Evolutionary conservation across 2,797 vertebrate species (phyloP).

Genomic region (Enteromius radiatus): DNA sequence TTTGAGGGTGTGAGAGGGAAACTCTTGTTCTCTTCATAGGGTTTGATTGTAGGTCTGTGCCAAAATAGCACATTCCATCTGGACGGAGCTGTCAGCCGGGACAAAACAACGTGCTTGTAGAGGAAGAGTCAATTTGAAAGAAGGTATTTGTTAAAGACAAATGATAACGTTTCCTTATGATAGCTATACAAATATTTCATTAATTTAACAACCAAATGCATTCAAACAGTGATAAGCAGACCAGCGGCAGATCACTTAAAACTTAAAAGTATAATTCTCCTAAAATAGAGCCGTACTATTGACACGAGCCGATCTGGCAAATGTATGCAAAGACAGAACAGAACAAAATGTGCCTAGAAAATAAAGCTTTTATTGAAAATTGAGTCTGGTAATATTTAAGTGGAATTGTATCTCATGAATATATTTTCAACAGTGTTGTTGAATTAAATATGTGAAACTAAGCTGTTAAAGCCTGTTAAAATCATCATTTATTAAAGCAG

Average conservation of each 20-base stretch:
- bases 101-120: constrained; percentile 28
- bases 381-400: background rate
- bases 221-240: background rate
- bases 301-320: background rate
- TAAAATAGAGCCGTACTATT: background rate
- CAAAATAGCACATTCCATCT: constrained; percentile 46
- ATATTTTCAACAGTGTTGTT: constrained; percentile 12
- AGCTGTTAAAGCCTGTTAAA: constrained; percentile 1
- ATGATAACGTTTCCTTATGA: background rate
- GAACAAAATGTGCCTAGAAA: constrained; percentile 3
- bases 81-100: constrained; percentile 35
- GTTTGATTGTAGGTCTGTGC: constrained; percentile 20
- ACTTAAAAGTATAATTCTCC: background rate
- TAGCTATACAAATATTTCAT: constrained; percentile 11
- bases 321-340: background rate
- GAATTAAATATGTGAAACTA: constrained; percentile 24
- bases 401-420: constrained; percentile 14
- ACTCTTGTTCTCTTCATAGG: constrained; percentile 16
- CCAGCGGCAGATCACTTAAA: background rate
- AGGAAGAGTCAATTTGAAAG: background rate
- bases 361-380: background rate
- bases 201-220: background rate
- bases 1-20: constrained; percentile 33
- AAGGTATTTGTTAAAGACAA: constrained; percentile 27
- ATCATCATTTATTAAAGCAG: constrained; percentile 1